Conservation (phyloP, 2,113 vertebrate species). For the Salvelinus fontinalis region DNA sequence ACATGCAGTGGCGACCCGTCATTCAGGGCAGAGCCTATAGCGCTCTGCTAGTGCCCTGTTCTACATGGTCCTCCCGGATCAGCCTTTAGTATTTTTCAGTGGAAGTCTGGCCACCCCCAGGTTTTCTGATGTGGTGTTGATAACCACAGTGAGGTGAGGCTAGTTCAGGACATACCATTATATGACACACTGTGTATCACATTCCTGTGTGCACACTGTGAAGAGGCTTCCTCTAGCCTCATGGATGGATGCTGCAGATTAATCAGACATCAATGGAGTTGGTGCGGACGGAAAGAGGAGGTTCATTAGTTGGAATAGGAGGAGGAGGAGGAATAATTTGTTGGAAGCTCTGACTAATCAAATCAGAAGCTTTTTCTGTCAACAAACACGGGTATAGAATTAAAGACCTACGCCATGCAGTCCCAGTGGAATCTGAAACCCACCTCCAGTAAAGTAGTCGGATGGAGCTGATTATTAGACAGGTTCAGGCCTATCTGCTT, state of each 20-base stretch:
- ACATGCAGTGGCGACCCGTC: too few relatives aligned
- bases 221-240: too few relatives aligned
- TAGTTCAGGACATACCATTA: background rate
- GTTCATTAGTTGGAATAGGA: conserved; percentile 50
- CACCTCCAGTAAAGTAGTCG: conserved; percentile 23
- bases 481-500: conserved; percentile 70
- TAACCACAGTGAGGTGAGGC: conserved; percentile 10
- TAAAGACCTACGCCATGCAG: conserved; percentile 40
- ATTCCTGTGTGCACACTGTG: conserved; percentile 32
- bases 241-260: conserved; percentile 14
- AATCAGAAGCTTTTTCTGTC: conserved; percentile 40
- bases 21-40: too few relatives aligned
- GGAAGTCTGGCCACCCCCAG: conserved; percentile 17
- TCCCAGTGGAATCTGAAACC: conserved; percentile 54
- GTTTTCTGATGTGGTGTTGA: conserved; percentile 38
- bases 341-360: conserved; percentile 58
- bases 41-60: too few relatives aligned
- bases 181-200: conserved; percentile 24
- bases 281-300: background rate
- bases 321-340: conserved; percentile 52
- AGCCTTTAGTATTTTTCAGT: too few relatives aligned
- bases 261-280: conserved; percentile 27
- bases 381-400: conserved; percentile 52
- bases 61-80: too few relatives aligned
- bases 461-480: conserved; percentile 58